Conservation (phyloP, 2,888 invertebrate genomes). For the Polydrusus pterygomalis region DNA sequence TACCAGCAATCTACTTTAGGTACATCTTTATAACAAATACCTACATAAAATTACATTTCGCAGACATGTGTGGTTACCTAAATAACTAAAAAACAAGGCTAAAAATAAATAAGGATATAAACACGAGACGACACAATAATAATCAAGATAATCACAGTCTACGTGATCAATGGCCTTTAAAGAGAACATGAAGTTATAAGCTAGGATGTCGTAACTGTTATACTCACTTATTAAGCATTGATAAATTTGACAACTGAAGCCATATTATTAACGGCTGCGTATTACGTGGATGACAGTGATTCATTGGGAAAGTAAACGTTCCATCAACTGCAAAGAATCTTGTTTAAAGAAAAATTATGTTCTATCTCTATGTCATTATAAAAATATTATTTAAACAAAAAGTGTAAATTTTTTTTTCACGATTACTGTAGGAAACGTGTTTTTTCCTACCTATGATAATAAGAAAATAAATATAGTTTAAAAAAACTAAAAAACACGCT, state of each 20-base stretch:
- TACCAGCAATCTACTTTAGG: too few species aligned
- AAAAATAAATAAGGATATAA: not conserved
- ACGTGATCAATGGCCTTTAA: constrained; percentile 10
- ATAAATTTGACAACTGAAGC: constrained; percentile 27
- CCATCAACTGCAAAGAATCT: not conserved
- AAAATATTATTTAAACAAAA: too few species aligned
- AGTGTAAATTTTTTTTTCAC: too few species aligned
- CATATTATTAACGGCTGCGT: constrained; percentile 16
- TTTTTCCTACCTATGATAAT: too few species aligned
- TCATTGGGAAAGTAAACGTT: constrained; percentile 5
- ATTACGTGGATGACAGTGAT: constrained; percentile 24
- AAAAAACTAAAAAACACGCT: too few species aligned
- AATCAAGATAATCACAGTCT: not conserved
- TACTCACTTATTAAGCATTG: constrained; percentile 21
- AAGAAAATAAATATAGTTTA: too few species aligned
- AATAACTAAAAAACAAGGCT: not conserved
- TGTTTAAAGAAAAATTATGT: not conserved
- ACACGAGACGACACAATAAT: not conserved
- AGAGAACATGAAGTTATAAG: constrained; percentile 2
- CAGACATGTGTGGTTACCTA: not conserved
- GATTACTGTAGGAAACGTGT: too few species aligned
- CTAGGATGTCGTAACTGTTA: not conserved
- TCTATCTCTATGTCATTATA: too few species aligned
- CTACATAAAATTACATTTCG: not conserved
- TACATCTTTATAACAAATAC: too few species aligned